A percentile compares a stretch with the other conserved stretches of the same genome.
These are phyloP conservation scores for Drosophila busckii DNA, from an alignment of 1,140 invertebrate genomes.

Conservation along the genomic window DNA sequence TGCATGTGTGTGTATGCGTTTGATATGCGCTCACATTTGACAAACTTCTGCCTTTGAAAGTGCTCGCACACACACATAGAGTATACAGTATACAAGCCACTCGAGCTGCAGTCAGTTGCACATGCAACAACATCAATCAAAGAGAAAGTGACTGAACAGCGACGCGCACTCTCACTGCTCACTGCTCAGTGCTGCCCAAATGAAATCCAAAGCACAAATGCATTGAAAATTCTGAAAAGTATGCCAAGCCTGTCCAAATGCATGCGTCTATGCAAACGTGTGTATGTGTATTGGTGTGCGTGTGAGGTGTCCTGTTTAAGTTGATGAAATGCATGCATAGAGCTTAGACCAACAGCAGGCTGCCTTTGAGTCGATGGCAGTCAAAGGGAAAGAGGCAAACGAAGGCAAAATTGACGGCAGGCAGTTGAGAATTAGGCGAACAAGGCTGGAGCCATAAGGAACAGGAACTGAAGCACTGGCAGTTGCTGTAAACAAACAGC, in stretches of 20 bases:
- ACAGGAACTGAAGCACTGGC: conserved; percentile 10
- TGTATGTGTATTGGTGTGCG: conserved; percentile 5
- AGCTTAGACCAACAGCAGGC: conserved; percentile 5
- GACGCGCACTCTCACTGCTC: too few species aligned
- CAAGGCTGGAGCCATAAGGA: background rate
- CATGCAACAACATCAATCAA: conserved; percentile 60
- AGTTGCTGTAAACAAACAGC: conserved; percentile 31
- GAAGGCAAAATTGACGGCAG: conserved; percentile 23
- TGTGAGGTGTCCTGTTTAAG: conserved; percentile 35
- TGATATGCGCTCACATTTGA: conserved; percentile 29
- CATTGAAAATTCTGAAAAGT: conserved; percentile 58
- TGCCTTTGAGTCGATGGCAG: conserved; percentile 16
- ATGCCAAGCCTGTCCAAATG: conserved; percentile 40
- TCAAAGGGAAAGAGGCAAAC: conserved; percentile 9
- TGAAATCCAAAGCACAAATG: conserved; percentile 39
- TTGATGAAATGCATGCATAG: conserved; percentile 28
- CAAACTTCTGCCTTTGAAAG: conserved; percentile 35
- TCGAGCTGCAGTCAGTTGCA: conserved; percentile 39
- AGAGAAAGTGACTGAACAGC: conserved; percentile 43
- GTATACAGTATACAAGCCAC: conserved; percentile 2
- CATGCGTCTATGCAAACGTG: background rate
- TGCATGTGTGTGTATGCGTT: conserved; percentile 8
- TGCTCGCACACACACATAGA: background rate
- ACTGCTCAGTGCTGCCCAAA: conserved; percentile 1
- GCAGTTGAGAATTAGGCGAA: conserved; percentile 18